These are phyloP conservation scores for Yoshiicerus persimilis DNA, from an alignment of 1,140 invertebrate species.

Conservation along the genomic window DNA sequence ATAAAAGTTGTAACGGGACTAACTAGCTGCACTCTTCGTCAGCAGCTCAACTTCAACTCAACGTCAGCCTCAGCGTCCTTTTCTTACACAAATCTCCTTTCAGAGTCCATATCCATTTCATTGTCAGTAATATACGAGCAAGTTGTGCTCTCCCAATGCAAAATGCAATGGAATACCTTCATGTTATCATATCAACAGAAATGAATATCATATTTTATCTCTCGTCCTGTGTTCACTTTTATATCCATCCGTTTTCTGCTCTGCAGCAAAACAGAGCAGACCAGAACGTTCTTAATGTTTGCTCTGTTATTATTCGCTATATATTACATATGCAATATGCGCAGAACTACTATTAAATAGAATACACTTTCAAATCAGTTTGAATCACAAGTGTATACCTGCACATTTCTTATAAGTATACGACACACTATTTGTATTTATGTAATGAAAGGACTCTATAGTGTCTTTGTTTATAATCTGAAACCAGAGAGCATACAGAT, in stretches of 20 bases:
- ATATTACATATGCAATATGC: not conserved
- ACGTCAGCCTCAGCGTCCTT: too few relatives aligned
- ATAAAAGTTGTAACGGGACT: conserved; percentile 10
- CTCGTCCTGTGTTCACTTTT: not conserved
- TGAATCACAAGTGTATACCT: not conserved
- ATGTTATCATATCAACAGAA: not conserved
- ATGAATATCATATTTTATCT: not conserved
- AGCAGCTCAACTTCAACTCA: not conserved
- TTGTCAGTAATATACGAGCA: not conserved
- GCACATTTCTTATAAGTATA: not conserved
- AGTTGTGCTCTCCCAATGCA: not conserved
- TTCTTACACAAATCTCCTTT: too few relatives aligned
- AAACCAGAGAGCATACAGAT: not conserved
- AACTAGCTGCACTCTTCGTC: not conserved
- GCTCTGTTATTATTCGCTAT: not conserved
- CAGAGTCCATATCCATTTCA: not conserved
- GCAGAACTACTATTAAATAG: not conserved
- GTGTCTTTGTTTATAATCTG: not conserved
- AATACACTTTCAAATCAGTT: not conserved
- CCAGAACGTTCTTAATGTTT: not conserved
- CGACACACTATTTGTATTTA: not conserved
- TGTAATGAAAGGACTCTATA: not conserved
- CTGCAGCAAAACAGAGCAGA: not conserved
- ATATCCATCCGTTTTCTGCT: not conserved
- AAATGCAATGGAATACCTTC: not conserved